A percentile compares a stretch with the other conserved stretches of the same genome.
phyloP scores from a whole-genome alignment of 2,888 invertebrate genomes.

The Neuroscelio doddi region DNA sequence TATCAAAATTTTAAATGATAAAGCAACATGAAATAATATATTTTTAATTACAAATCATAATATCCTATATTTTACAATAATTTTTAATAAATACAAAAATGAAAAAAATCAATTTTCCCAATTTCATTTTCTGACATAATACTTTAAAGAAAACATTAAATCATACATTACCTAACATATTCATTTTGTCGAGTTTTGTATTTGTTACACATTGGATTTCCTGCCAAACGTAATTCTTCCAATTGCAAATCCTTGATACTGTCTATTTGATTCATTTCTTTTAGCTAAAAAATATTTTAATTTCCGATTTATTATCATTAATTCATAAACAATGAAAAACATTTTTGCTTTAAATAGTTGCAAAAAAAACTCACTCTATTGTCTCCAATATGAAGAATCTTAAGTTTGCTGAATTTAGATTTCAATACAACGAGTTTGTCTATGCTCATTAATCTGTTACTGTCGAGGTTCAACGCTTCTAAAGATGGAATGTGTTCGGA shows the following conservation, averaged over 20 bases:
- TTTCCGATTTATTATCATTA: too few relatives aligned
- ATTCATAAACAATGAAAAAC: too few relatives aligned
- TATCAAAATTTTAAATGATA: too few relatives aligned
- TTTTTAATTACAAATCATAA: too few relatives aligned
- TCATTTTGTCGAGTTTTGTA: slow-evolving; percentile 80
- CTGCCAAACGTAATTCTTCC: slow-evolving; percentile 83
- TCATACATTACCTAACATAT: slow-evolving; percentile 86
- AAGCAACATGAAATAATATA: too few relatives aligned
- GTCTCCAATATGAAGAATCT: slow-evolving; percentile 85
- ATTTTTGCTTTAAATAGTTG: too few relatives aligned
- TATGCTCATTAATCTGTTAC: slow-evolving; percentile 82
- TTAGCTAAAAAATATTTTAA: slow-evolving; percentile 77
- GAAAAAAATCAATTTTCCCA: too few relatives aligned
- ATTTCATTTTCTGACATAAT: too few relatives aligned
- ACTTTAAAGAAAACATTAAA: background rate
- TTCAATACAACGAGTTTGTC: slow-evolving; percentile 80
- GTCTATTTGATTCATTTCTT: slow-evolving; percentile 78
- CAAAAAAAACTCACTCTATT: slow-evolving; percentile 84
- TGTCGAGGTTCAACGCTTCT: slow-evolving; percentile 85
- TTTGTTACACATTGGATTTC: slow-evolving; percentile 86
- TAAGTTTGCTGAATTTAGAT: slow-evolving; percentile 81
- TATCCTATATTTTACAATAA: too few relatives aligned
- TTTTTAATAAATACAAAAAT: too few relatives aligned
- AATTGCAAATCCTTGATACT: slow-evolving; percentile 81
- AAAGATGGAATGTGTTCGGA: slow-evolving; percentile 88